These are phyloP conservation scores for Cygnus atratus DNA, from an alignment of 2,113 vertebrate species.

Conservation along the genomic window DNA sequence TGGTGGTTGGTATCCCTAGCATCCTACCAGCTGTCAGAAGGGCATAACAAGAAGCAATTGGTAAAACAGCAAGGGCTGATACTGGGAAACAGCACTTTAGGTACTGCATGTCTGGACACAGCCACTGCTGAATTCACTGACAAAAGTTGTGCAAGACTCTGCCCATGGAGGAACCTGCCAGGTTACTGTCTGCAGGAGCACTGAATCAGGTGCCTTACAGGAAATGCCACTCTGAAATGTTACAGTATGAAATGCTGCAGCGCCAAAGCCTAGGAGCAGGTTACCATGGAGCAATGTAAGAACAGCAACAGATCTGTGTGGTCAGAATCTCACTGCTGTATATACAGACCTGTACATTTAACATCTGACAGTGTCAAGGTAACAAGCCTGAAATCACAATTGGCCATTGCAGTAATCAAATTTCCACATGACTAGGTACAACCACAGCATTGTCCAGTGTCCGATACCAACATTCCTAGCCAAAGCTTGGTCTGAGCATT, in stretches of 20 bases:
- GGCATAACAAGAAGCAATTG: neutral
- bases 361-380: neutral
- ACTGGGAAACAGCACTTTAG: neutral
- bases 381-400: neutral
- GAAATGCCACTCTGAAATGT: constrained; percentile 15
- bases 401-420: neutral
- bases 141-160: neutral
- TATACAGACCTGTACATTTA: neutral
- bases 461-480: neutral
- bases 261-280: neutral
- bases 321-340: neutral
- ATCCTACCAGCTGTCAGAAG: neutral
- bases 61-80: neutral
- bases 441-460: neutral
- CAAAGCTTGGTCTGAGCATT: neutral
- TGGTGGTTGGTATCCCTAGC: neutral
- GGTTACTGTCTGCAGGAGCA: neutral
- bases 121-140: neutral
- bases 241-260: neutral
- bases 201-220: neutral
- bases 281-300: neutral
- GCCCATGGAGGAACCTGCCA: neutral
- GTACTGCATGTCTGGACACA: too few species aligned
- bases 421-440: neutral
- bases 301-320: neutral